Percentiles rank a stretch among this genome's conserved stretches.
phyloP scores from a whole-genome alignment of 2,797 vertebrate genomes.

The Hypotaenidia philippensis region DNA sequence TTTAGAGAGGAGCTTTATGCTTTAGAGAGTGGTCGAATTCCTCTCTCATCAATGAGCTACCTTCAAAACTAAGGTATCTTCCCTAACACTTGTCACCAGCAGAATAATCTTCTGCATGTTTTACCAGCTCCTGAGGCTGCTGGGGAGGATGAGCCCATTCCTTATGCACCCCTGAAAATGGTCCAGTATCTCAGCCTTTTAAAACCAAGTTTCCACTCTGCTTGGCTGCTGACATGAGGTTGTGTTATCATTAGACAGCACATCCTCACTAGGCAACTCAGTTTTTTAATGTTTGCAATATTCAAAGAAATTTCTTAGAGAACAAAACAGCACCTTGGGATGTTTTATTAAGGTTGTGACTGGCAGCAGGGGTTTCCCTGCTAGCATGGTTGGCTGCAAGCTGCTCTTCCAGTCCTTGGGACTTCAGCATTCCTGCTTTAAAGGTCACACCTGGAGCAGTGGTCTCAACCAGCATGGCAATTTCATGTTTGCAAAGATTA shows the following conservation, averaged over 20 bases:
- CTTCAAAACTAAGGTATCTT: neutral
- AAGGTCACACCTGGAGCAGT: neutral
- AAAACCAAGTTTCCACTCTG: neutral
- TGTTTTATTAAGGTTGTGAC: neutral
- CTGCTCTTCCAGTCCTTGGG: neutral
- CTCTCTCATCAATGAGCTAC: neutral
- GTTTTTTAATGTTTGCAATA: neutral
- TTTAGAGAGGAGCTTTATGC: neutral
- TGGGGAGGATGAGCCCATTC: neutral
- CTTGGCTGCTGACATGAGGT: neutral
- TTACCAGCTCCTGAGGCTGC: neutral
- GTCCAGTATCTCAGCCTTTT: neutral
- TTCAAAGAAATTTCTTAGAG: neutral
- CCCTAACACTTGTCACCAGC: neutral
- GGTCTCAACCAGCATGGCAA: neutral
- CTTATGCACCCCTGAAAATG: neutral
- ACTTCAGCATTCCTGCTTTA: neutral
- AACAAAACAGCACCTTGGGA: neutral
- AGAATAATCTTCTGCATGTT: neutral
- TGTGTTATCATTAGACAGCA: neutral
- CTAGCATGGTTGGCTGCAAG: neutral
- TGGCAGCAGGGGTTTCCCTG: neutral
- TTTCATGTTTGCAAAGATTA: neutral
- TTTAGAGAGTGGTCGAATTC: neutral
- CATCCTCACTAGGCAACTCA: neutral